Evolutionary conservation across 1,140 invertebrate species (phyloP), one percentile per base, ranked within the genome.

Genomic region (Cydia pomonella): DNA sequence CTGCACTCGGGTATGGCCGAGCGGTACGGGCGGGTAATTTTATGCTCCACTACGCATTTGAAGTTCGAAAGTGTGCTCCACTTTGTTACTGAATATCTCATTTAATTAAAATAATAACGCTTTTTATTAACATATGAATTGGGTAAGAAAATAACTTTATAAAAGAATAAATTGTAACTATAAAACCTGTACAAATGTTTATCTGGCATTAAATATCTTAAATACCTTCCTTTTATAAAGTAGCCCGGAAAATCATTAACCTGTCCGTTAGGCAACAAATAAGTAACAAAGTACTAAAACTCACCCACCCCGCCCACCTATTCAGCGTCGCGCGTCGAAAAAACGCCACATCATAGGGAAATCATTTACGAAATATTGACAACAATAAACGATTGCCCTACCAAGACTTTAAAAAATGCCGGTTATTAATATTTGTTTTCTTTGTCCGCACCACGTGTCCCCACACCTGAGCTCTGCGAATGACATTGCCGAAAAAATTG

Each of bases 281-380:
- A 91, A 91, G 88, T 84, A 89, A 88, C 84, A 88, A 85, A 85
- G 82, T 87, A 84, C 78, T 82, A 84, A 73, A 87, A 85, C 86
- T 86, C 84, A 81, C 84, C 73, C 44, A 21, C 88, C 80, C 87
- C 86, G 80, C 85, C 84, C 86, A 86, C 78, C 73, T 53, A 33
- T 33, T 27, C 62, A 69, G 63, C 29, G 79, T 80, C 87, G 84
- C 85, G 77, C 81, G 59, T 73, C 81, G 59, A 87, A 90, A 90
- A 92, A 91, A 85, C 81, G 89, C 88, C 82, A 81, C 84, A 85
- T 92, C 91, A 92, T 86, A 91, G 83, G 89, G 84, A 86, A 92
- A 91, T 92, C 90, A 91, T 92, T 92, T 92, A 92, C 89, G 88
- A 88, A 91, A 91, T 91, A 92, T 92, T 85, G 91, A 90, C 89